Evolutionary conservation across 35 echinoderm and acorn worm genomes (phyloP), one percentile per base, ranked within the genome.

Genomic region (Amphiura filiformis): DNA sequence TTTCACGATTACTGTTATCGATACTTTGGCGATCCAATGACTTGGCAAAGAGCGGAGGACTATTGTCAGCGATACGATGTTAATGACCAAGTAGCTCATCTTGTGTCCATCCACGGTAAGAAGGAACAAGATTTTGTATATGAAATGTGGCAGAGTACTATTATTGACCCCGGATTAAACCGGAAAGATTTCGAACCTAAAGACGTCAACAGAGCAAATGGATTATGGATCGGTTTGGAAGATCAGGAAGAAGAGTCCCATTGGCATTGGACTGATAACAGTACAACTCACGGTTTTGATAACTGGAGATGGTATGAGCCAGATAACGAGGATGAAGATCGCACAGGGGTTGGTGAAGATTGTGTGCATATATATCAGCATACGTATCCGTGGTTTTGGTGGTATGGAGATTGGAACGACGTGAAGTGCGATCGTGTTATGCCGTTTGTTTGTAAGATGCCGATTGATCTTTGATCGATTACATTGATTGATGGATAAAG

Each of bases 371-470:
- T 70, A n/a, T 70, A 13, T 18, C 15, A n/a, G 9, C 61, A n/a
- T n/a, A 26, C 11, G 2, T 70, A 30, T 18, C 61, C 61, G 9
- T 70, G 15, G 15, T n/a, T 15, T 23, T 70, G 61, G 61, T 70
- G 61, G 61, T 70, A 70, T 70, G 61, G 61, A 26, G 61, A 70
- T 70, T 70, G 61, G 61, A 70, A 70, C 26, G 61, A 70, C 26
- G 26, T 18, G 1, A n/a, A 5, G 3, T 70, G 61, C 26, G 61
- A 70, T 70, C 61, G 26, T 70, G 7, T 70, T 70, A 70, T 70
- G 61, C 61, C 61, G 26, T 70, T 70, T 70, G 61, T 70, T 15
- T 70, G 61, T n/a, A 30, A 70, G 28, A 5, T 70, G 26, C 61
- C 61, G 4, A 30, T 70, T 70, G 61, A 70, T 70, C n/a, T n/a